Evolutionary conservation across 2,113 vertebrate species (phyloP).

Genomic region (Callipepla squamata): DNA sequence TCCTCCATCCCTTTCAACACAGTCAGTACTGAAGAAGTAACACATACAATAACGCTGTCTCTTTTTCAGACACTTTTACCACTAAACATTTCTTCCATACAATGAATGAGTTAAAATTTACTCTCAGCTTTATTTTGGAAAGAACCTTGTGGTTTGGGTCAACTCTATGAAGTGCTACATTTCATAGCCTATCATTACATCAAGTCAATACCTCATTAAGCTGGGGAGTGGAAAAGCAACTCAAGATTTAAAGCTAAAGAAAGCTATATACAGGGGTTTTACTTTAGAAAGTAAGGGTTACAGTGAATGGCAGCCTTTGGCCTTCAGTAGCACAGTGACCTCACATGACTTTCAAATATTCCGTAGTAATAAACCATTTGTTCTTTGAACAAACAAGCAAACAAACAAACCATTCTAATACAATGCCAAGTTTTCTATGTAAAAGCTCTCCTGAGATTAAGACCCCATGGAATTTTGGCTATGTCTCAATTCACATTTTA

Average conservation of each 20-base stretch:
- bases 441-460: neutral
- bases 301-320: neutral
- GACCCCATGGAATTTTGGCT: neutral
- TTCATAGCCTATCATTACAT: neutral
- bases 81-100: neutral
- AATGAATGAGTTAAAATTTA: neutral
- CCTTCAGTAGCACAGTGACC: neutral
- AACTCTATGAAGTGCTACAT: neutral
- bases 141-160: neutral
- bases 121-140: neutral
- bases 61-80: neutral
- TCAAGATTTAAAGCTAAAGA: neutral
- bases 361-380: neutral
- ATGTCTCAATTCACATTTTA: neutral
- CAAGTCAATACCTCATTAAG: neutral
- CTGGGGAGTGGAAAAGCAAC: neutral
- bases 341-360: neutral
- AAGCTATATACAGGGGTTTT: neutral
- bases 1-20: neutral
- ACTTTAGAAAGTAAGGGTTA: neutral
- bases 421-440: neutral
- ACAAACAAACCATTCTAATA: neutral
- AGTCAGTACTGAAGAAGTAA: neutral
- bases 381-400: neutral
- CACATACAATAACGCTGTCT: neutral